Conservation (phyloP, 2,113 vertebrate genomes). For the Chaetodon trifascialis region DNA sequence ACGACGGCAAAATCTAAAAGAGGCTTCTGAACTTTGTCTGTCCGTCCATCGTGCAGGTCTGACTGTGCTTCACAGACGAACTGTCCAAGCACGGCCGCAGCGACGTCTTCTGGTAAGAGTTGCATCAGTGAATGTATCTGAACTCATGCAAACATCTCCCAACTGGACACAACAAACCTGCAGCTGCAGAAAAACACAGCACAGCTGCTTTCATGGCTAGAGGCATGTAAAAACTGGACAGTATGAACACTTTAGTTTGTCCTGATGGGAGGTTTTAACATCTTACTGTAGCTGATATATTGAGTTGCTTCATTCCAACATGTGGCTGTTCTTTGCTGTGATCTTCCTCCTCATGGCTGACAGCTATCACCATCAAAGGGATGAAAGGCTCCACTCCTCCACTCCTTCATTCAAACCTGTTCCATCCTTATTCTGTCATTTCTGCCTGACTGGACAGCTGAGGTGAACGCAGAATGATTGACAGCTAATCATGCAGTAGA, state of each 20-base stretch:
- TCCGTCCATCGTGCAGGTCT: too few relatives aligned
- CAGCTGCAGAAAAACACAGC: background rate
- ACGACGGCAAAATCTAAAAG: too few relatives aligned
- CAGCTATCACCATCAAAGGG: background rate
- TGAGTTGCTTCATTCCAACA: background rate
- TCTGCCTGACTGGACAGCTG: background rate
- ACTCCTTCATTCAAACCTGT: background rate
- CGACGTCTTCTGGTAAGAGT: too few relatives aligned
- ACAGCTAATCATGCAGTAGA: background rate
- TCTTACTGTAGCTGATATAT: too few relatives aligned
- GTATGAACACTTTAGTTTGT: background rate
- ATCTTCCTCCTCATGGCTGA: background rate
- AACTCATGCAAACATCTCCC: background rate
- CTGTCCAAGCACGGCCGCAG: too few relatives aligned
- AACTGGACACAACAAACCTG: background rate
- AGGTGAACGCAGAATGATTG: background rate
- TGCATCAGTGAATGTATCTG: too few relatives aligned
- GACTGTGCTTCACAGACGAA: too few relatives aligned
- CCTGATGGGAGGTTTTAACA: background rate
- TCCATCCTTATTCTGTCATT: background rate
- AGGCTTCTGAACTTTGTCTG: too few relatives aligned
- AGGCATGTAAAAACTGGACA: too few relatives aligned
- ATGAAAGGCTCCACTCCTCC: background rate
- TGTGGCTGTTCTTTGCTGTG: background rate
- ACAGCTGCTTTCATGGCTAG: too few relatives aligned